A percentile compares a stretch with the other conserved stretches of the same genome.
phyloP scores from a whole-genome alignment of 2,113 vertebrate species.

The Petrocephalus microphthalmus region DNA sequence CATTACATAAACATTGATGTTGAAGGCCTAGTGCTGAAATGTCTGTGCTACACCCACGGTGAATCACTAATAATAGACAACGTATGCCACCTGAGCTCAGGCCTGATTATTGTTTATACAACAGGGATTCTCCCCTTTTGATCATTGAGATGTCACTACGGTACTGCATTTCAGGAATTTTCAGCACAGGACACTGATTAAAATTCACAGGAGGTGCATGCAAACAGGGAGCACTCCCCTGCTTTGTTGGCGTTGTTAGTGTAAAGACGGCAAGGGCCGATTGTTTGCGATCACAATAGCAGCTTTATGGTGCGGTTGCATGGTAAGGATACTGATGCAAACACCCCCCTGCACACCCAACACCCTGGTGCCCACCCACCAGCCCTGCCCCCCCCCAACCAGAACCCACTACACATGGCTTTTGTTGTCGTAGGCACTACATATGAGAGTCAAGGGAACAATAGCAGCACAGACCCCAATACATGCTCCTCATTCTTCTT shows the following conservation, averaged over 20 bases:
- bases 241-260: conserved; percentile 17
- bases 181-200: conserved; percentile 21
- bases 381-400: neutral
- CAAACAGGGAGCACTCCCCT: conserved; percentile 20
- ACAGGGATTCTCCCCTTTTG: conserved; percentile 34
- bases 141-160: neutral
- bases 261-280: conserved; percentile 31
- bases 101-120: conserved; percentile 3
- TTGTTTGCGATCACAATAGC: conserved; percentile 46
- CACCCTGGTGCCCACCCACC: neutral
- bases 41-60: conserved; percentile 34
- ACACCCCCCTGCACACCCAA: conserved; percentile 26
- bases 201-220: conserved; percentile 16
- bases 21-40: conserved; percentile 37
- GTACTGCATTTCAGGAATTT: neutral
- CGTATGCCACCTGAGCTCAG: neutral
- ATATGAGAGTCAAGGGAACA: conserved; percentile 36
- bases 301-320: conserved; percentile 35
- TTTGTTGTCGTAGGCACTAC: conserved; percentile 35
- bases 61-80: neutral
- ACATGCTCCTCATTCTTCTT: conserved; percentile 39
- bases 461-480: conserved; percentile 23
- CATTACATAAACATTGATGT: neutral
- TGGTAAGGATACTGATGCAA: conserved; percentile 36
- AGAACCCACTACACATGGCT: conserved; percentile 15